Conservation (phyloP, 2,113 vertebrate species). For the Gnathonemus echidnorhynchus region DNA sequence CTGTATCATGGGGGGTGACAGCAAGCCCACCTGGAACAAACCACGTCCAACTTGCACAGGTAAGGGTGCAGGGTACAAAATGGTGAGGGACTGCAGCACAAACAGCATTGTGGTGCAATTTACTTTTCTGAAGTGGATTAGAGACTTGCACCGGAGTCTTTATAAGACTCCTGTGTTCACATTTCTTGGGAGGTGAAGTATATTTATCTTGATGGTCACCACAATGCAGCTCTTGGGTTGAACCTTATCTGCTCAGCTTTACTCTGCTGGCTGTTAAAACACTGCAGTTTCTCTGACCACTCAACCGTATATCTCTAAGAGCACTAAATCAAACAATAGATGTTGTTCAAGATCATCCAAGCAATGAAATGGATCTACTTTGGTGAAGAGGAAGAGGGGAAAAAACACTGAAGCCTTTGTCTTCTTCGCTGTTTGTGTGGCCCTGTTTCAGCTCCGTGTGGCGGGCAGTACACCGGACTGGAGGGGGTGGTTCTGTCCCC, state of each 20-base stretch:
- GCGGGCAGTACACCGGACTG: conserved; percentile 82
- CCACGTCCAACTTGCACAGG: conserved; percentile 85
- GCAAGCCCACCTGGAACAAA: conserved; percentile 88
- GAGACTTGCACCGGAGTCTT: not conserved
- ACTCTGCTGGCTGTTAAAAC: conserved; percentile 55
- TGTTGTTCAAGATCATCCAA: conserved; percentile 59
- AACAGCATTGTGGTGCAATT: not conserved
- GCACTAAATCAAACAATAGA: conserved; percentile 58
- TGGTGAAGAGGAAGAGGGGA: conserved; percentile 24
- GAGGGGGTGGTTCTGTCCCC: conserved; percentile 92
- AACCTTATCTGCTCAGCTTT: conserved; percentile 37
- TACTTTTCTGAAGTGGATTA: not conserved
- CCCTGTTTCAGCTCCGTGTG: conserved; percentile 75
- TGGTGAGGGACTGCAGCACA: not conserved
- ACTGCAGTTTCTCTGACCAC: conserved; percentile 61
- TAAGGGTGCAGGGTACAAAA: conserved; percentile 48
- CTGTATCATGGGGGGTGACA: conserved; percentile 83
- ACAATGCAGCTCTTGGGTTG: not conserved
- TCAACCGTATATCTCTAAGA: conserved; percentile 45
- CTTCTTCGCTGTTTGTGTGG: conserved; percentile 14
- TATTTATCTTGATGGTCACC: not conserved
- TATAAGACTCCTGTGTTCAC: not conserved
- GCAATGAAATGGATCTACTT: conserved; percentile 37
- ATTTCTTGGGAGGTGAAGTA: not conserved
- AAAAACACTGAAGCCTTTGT: not conserved